Percentiles rank a stretch among this genome's conserved stretches.
Evolutionary conservation across 2,797 vertebrate species (phyloP).

Genomic region (Chiloscyllium punctatum): DNA sequence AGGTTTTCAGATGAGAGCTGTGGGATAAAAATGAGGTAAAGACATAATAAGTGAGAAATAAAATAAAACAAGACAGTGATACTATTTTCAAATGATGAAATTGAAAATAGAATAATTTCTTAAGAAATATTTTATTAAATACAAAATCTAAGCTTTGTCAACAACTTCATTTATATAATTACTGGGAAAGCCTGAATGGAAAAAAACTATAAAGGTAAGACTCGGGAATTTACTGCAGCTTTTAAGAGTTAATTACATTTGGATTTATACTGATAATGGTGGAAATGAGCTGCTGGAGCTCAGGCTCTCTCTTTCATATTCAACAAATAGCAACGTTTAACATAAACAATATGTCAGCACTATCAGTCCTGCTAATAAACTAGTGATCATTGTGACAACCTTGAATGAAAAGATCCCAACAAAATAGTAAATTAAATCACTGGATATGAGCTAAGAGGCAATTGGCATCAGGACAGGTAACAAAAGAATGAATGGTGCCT

Average conservation of each 20-base stretch:
- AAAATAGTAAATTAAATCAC: background rate
- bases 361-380: conserved; percentile 42
- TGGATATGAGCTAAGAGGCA: background rate
- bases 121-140: conserved; percentile 37
- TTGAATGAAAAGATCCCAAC: background rate
- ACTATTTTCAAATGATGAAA: background rate
- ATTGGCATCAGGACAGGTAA: too few species aligned
- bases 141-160: conserved; percentile 30
- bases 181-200: background rate
- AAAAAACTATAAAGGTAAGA: background rate
- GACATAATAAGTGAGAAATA: background rate
- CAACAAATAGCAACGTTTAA: conserved; percentile 47
- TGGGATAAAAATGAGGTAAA: background rate
- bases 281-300: background rate
- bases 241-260: background rate
- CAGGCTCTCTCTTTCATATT: conserved; percentile 22
- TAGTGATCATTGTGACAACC: background rate
- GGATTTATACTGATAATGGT: background rate
- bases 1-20: background rate
- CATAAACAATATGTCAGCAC: conserved; percentile 53
- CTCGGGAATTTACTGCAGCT: background rate
- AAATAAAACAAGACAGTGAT: background rate
- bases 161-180: conserved; percentile 32
- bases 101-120: background rate
- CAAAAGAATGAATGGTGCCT: background rate